Evolutionary conservation across 2,797 vertebrate genomes (phyloP), one percentile per base, ranked within the genome.

Genomic region (Pygocentrus nattereri): DNA sequence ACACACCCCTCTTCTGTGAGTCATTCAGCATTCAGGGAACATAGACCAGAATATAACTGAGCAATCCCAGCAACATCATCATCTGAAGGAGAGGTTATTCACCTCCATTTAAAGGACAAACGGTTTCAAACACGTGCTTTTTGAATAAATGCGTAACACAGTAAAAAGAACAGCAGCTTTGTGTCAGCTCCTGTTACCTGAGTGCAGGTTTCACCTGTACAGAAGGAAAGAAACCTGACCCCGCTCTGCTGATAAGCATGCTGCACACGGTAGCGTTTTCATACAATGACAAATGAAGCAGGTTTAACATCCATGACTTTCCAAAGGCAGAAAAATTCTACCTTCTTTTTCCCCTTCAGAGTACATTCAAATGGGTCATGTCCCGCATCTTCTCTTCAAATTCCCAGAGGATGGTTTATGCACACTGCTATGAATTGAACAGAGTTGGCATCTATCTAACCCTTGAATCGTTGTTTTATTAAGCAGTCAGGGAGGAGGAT

Each of bases 171-270:
- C 67, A 74, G 61, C n/a, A 58, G 64, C 47, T n/a, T 38, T 67
- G 31, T 74, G 67, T 56, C 80, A 52, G 56, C 54, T 56, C 47
- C 50, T 47, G 83, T 73, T 65, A 87, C 81, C 50, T 58, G 78
- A 87, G 69, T 34, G 3, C 58, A 56, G 47, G 70, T 31, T 83
- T 62, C 75, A 78, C 71, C 67, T 82, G 68, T n/a, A 34, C 64
- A 78, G 59, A 82, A 84, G 77, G 71, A 74, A 78, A 3, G 78
- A 27, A 83, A 85, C 81, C 67, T 65, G 78, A 82, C 34, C 23
- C 68, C 44, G 31, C 71, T 77, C 27, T 52, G 61, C 71, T 82
- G 59, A 49, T 59, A 54, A 52, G 52, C 71, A n/a, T 41, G n/a
- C 11, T 70, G 30, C 52, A n/a, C 34, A 50, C 38, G 31, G 30